A percentile compares a stretch with the other conserved stretches of the same genome.
These are phyloP conservation scores for Tillus elongatus DNA, from an alignment of 2,888 invertebrate species.

Conservation along the genomic window DNA sequence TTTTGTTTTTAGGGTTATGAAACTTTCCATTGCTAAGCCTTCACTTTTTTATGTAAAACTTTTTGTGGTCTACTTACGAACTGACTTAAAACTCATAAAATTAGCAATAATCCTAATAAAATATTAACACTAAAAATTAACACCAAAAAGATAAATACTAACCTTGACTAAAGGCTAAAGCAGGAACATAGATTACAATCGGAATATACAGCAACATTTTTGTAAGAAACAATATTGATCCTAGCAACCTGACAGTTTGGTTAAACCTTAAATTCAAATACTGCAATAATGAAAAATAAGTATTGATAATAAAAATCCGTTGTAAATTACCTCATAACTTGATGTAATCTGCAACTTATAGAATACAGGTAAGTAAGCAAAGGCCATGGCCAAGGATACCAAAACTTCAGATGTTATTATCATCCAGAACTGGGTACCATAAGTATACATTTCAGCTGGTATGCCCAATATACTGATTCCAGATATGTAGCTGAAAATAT, in stretches of 20 bases:
- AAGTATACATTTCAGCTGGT: slow-evolving; percentile 69
- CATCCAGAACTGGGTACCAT: slow-evolving; percentile 64
- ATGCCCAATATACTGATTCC: slow-evolving; percentile 64
- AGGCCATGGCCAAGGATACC: slow-evolving; percentile 57
- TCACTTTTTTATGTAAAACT: too few relatives aligned
- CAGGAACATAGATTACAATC: slow-evolving; percentile 81
- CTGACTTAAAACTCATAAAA: too few relatives aligned
- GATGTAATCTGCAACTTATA: slow-evolving; percentile 65
- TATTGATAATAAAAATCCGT: background rate
- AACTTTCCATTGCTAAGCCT: too few relatives aligned
- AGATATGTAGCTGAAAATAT: slow-evolving; percentile 57
- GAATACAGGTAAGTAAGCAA: slow-evolving; percentile 63
- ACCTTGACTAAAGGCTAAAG: slow-evolving; percentile 77
- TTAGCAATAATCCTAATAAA: too few relatives aligned
- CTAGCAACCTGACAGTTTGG: slow-evolving; percentile 56
- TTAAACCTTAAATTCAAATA: slow-evolving; percentile 60
- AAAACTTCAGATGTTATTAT: slow-evolving; percentile 55
- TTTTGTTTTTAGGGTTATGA: too few relatives aligned
- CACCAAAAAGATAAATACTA: too few relatives aligned
- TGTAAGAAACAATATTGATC: slow-evolving; percentile 58
- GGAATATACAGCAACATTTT: slow-evolving; percentile 73
- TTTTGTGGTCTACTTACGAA: too few relatives aligned
- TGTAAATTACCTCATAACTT: slow-evolving; percentile 56
- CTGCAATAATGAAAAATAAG: slow-evolving; percentile 36
- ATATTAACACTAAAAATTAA: too few relatives aligned